Percentiles rank a stretch among this genome's conserved stretches.
Evolutionary conservation across 2,113 vertebrate species (phyloP).

Genomic region (Opisthocomus hoazin): DNA sequence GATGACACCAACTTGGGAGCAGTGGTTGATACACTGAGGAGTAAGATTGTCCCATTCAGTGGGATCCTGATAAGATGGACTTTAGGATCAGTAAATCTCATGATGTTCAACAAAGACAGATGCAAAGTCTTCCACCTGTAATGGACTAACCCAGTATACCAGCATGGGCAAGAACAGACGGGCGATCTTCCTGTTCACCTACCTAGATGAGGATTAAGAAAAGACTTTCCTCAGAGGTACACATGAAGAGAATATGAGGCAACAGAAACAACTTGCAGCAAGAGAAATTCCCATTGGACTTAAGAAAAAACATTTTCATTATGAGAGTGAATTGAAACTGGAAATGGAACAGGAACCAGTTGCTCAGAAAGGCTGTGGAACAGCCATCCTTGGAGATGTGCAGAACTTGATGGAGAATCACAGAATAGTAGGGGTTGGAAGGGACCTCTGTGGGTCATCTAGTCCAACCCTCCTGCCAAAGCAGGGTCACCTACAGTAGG

Average conservation of each 20-base stretch:
- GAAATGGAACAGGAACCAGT: neutral
- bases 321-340: neutral
- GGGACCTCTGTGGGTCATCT: no score
- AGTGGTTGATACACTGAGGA: accelerated
- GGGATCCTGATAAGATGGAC: neutral
- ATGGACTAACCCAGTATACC: neutral
- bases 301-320: neutral
- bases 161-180: neutral
- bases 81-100: neutral
- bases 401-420: neutral
- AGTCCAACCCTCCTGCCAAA: no score
- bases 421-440: no score
- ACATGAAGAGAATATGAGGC: neutral
- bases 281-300: neutral
- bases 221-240: neutral
- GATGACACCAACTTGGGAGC: neutral
- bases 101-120: neutral
- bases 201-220: neutral
- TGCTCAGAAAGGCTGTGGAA: neutral
- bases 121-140: neutral
- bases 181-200: neutral
- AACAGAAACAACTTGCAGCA: neutral
- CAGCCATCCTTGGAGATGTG: neutral
- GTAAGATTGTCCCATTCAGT: neutral
- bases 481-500: no score